These are phyloP conservation scores for Amphimedon queenslandica DNA, from an alignment of 37 sponge, comb jelly and placozoan species.

Conservation along the genomic window DNA sequence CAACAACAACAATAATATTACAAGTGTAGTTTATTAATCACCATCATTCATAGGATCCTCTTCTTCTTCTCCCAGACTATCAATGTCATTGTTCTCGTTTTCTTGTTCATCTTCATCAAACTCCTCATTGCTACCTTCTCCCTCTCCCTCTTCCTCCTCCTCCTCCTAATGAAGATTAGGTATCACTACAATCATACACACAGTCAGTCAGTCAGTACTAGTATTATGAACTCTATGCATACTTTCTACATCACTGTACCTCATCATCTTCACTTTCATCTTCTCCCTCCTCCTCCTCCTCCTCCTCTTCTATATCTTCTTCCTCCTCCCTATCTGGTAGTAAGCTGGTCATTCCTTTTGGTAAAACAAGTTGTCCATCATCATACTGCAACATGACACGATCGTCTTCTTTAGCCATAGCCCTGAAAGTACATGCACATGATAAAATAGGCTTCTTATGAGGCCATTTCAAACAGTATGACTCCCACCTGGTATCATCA, in stretches of 20 bases:
- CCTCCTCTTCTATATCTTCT: conserved; percentile 1
- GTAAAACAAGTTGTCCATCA: conserved; percentile 52
- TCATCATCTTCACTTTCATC: background rate
- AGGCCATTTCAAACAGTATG: too few relatives aligned
- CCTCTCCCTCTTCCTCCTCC: conserved; percentile 5
- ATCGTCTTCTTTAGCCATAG: conserved; percentile 15
- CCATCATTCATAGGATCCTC: conserved; percentile 4
- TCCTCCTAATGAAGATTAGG: background rate
- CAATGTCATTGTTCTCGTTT: conserved; percentile 21
- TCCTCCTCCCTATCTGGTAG: background rate
- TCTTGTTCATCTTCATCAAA: conserved; percentile 23
- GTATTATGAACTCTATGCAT: too few relatives aligned
- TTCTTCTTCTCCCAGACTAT: conserved; percentile 33
- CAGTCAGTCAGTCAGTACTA: too few relatives aligned
- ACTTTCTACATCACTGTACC: too few relatives aligned
- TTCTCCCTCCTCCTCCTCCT: conserved; percentile 12
- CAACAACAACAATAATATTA: too few relatives aligned
- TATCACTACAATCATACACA: background rate
- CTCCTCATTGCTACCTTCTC: background rate
- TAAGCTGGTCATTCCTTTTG: background rate
- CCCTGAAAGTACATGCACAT: too few relatives aligned
- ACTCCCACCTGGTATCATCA: background rate
- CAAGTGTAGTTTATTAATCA: too few relatives aligned
- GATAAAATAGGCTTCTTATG: too few relatives aligned
- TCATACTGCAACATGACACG: conserved; percentile 29